Conservation (phyloP, 2,888 invertebrate species). For the Melanchra persicariae region DNA sequence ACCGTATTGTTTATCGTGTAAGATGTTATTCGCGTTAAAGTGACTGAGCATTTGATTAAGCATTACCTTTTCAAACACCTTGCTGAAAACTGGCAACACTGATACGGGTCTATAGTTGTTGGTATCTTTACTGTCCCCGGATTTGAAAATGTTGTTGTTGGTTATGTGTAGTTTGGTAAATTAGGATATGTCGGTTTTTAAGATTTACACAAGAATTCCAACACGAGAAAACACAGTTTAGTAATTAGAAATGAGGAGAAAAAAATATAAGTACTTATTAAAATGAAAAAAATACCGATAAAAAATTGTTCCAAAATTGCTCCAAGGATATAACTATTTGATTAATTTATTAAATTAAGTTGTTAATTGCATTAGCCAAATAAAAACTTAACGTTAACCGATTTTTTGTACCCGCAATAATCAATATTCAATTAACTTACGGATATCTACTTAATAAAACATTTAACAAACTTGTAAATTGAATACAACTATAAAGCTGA, state of each 20-base stretch:
- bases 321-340: neutral
- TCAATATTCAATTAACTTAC: conserved; percentile 26
- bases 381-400: neutral
- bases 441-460: conserved; percentile 5
- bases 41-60: too few relatives aligned
- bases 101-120: too few relatives aligned
- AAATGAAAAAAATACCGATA: too few relatives aligned
- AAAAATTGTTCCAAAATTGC: too few relatives aligned
- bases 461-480: conserved; percentile 34
- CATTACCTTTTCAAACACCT: too few relatives aligned
- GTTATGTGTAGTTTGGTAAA: neutral
- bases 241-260: neutral
- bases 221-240: neutral
- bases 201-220: too few relatives aligned
- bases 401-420: conserved; percentile 4
- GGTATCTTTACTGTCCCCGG: too few relatives aligned
- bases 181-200: neutral
- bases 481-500: neutral
- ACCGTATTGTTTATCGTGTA: too few relatives aligned
- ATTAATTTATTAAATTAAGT: conserved; percentile 13
- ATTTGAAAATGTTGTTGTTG: too few relatives aligned
- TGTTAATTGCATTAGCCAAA: conserved; percentile 14
- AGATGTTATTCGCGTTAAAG: too few relatives aligned
- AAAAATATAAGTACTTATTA: neutral
- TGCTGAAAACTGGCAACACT: too few relatives aligned